phyloP scores from a whole-genome alignment of 2,113 vertebrate genomes.

The Podarcis raffonei region DNA sequence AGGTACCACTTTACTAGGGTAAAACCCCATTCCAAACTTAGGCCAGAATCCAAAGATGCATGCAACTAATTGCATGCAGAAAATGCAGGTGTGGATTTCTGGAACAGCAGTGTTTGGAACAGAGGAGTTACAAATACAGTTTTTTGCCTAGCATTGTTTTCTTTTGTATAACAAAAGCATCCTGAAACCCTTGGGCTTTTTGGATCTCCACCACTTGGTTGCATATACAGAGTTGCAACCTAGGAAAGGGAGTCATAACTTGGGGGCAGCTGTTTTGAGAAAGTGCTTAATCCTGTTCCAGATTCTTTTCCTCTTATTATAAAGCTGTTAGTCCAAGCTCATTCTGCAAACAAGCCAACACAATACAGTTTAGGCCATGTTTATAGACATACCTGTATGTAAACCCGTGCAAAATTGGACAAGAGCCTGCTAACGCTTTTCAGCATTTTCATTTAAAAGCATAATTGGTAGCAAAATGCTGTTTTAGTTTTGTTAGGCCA shows the following conservation, averaged over 20 bases:
- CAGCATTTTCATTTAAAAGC: not conserved
- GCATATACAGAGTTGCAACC: not conserved
- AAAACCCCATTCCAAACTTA: no score
- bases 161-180: not conserved
- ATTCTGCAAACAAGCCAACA: not conserved
- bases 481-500: not conserved
- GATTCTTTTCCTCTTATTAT: not conserved
- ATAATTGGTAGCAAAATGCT: not conserved
- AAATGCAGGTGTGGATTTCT: not conserved
- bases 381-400: not conserved
- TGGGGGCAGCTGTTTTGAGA: not conserved
- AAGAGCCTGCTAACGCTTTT: not conserved
- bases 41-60: no score
- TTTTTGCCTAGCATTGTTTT: no score
- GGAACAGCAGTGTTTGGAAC: not conserved
- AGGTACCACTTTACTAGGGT: no score
- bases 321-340: not conserved
- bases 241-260: not conserved
- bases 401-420: not conserved
- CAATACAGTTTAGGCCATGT: not conserved
- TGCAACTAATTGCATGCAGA: not conserved
- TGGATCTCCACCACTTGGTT: not conserved
- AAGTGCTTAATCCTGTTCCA: not conserved
- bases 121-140: no score
- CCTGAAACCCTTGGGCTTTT: not conserved